phyloP scores from a whole-genome alignment of 1,140 invertebrate species.

The Megalopta genalis region DNA sequence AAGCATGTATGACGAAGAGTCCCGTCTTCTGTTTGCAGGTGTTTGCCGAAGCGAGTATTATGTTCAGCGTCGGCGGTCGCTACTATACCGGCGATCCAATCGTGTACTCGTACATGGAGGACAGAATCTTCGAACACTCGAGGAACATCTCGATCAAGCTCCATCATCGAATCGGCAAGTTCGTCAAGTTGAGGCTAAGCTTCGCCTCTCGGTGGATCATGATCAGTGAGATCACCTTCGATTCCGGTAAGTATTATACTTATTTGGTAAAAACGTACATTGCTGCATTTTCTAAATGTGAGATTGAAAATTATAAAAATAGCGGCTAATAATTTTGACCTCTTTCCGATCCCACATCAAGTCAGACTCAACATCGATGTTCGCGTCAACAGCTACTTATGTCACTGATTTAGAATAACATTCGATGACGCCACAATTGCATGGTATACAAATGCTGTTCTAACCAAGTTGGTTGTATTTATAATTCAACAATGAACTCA shows the following conservation, averaged over 20 bases:
- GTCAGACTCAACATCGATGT: too few relatives aligned
- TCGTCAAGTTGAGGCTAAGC: constrained; percentile 83
- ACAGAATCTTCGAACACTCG: constrained; percentile 84
- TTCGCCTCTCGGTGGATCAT: constrained; percentile 86
- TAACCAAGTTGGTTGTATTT: too few relatives aligned
- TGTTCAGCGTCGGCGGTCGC: constrained; percentile 87
- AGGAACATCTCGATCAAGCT: constrained; percentile 84
- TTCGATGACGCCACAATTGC: too few relatives aligned
- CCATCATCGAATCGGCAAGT: constrained; percentile 83
- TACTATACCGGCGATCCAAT: constrained; percentile 84
- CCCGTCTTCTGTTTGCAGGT: constrained; percentile 74
- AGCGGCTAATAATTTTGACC: too few relatives aligned
- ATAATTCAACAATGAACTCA: too few relatives aligned
- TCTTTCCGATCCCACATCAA: too few relatives aligned
- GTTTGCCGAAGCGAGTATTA: constrained; percentile 83
- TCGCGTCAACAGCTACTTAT: too few relatives aligned
- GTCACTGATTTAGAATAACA: too few relatives aligned
- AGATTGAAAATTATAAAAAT: too few relatives aligned
- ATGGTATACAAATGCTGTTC: too few relatives aligned
- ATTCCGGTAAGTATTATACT: constrained; percentile 79
- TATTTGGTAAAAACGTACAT: not conserved
- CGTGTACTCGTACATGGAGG: constrained; percentile 83
- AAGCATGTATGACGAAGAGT: too few relatives aligned
- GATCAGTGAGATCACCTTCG: constrained; percentile 85
- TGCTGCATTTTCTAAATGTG: too few relatives aligned